A percentile compares a stretch with the other conserved stretches of the same genome.
Conservation (phyloP, 2,113 vertebrate genomes). For the Macrotus californicus region DNA sequence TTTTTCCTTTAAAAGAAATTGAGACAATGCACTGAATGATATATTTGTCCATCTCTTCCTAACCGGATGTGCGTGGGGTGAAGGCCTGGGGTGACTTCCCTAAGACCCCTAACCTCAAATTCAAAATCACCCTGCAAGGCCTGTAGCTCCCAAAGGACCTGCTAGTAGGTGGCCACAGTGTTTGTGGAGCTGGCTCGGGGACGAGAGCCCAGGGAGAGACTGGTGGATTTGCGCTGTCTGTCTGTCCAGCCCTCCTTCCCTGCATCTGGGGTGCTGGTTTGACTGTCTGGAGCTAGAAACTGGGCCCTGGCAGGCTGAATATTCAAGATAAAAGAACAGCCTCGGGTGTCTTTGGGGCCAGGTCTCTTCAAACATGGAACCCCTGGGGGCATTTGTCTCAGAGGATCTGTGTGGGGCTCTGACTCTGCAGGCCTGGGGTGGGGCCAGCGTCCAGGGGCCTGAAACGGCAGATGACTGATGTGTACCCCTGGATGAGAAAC, state of each 20-base stretch:
- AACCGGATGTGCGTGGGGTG: neutral
- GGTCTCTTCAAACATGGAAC: neutral
- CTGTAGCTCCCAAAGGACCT: neutral
- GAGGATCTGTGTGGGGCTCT: neutral
- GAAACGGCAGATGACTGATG: neutral
- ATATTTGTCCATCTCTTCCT: neutral
- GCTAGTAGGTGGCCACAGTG: neutral
- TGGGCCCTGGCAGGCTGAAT: neutral
- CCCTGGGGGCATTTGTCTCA: rapidly evolving
- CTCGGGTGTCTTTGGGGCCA: neutral
- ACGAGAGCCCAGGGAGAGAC: neutral
- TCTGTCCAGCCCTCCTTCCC: neutral
- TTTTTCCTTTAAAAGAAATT: neutral
- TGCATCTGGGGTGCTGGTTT: neutral
- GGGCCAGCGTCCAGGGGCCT: no score
- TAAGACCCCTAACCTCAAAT: conserved; percentile 38
- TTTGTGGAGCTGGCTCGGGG: conserved; percentile 33
- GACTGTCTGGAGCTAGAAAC: neutral
- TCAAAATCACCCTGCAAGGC: neutral
- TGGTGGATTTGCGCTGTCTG: neutral
- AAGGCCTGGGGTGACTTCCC: neutral
- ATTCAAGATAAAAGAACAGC: neutral
- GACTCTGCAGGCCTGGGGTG: neutral
- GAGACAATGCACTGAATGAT: neutral
- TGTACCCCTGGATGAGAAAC: neutral